Percentiles rank a stretch among this genome's conserved stretches.
Conservation (phyloP, 2,888 invertebrate genomes). For the Timandra comae region DNA sequence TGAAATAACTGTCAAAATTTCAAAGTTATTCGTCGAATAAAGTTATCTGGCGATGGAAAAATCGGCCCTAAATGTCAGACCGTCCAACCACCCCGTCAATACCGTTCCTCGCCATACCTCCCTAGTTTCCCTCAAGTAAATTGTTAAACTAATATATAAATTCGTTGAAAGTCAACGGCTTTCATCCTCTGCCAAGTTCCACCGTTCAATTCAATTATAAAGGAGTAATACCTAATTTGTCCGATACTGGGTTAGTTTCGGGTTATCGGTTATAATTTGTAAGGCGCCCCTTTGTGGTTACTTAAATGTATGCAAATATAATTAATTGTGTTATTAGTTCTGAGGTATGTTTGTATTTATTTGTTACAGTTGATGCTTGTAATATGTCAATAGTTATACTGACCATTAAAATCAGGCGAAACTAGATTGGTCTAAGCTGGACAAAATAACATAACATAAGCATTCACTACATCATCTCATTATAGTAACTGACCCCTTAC, state of each 20-base stretch:
- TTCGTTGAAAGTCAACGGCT: slow-evolving; percentile 45
- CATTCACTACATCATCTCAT: too few species aligned
- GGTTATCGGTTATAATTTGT: slow-evolving; percentile 21
- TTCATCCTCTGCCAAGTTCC: slow-evolving; percentile 32
- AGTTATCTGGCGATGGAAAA: too few species aligned
- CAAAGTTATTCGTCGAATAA: too few species aligned
- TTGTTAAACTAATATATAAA: slow-evolving; percentile 52
- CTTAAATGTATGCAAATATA: slow-evolving; percentile 31
- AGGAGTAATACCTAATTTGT: slow-evolving; percentile 41
- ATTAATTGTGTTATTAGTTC: slow-evolving; percentile 34
- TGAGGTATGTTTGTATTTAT: too few species aligned
- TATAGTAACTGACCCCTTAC: too few species aligned
- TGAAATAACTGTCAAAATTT: too few species aligned
- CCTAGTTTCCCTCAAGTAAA: slow-evolving; percentile 36
- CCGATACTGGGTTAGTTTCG: slow-evolving; percentile 15
- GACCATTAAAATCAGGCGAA: too few species aligned
- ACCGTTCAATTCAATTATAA: slow-evolving; percentile 45
- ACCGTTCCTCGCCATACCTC: slow-evolving; percentile 20
- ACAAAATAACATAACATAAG: too few species aligned
- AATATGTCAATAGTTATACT: too few species aligned
- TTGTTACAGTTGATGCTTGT: too few species aligned
- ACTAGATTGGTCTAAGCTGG: too few species aligned
- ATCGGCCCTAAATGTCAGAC: too few species aligned
- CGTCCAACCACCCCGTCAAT: slow-evolving; percentile 8
- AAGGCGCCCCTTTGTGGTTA: slow-evolving; percentile 21